Percentiles rank a stretch among this genome's conserved stretches.
phyloP scores from a whole-genome alignment of 2,888 invertebrate species.

The Antheraea yamamai region DNA sequence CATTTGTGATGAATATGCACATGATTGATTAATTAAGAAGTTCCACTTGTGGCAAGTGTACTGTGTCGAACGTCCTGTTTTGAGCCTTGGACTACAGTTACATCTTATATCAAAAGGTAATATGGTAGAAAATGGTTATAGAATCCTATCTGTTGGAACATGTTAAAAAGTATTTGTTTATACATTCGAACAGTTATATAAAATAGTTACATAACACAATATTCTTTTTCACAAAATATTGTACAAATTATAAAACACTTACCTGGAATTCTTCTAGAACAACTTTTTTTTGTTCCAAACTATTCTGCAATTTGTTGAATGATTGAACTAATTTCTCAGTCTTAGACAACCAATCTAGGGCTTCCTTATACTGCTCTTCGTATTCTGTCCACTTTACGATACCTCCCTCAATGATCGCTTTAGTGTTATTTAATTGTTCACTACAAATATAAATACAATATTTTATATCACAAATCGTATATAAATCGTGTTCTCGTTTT shows the following conservation, averaged over 20 bases:
- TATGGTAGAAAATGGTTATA: neutral
- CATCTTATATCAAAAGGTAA: neutral
- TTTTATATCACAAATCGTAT: neutral
- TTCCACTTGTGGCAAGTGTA: too few species aligned
- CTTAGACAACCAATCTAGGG: conserved; percentile 93
- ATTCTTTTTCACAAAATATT: neutral
- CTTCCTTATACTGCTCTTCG: conserved; percentile 95
- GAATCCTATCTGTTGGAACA: too few species aligned
- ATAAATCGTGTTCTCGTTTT: neutral
- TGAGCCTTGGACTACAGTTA: neutral
- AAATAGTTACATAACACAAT: too few species aligned
- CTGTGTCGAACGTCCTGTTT: too few species aligned
- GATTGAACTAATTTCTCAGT: conserved; percentile 94
- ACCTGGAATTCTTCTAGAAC: conserved; percentile 95
- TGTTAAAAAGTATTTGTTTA: neutral
- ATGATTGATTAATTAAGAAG: too few species aligned
- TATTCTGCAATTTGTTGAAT: conserved; percentile 94
- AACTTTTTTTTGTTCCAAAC: conserved; percentile 93
- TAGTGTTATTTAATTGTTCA: conserved; percentile 90
- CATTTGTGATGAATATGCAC: too few species aligned
- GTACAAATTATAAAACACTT: conserved; percentile 17
- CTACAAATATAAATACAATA: conserved; percentile 61
- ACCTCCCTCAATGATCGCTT: conserved; percentile 91
- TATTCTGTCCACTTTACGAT: conserved; percentile 97
- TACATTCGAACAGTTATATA: neutral